These are phyloP conservation scores for Callinectes sapidus DNA, from an alignment of 2,888 invertebrate genomes.

Conservation along the genomic window DNA sequence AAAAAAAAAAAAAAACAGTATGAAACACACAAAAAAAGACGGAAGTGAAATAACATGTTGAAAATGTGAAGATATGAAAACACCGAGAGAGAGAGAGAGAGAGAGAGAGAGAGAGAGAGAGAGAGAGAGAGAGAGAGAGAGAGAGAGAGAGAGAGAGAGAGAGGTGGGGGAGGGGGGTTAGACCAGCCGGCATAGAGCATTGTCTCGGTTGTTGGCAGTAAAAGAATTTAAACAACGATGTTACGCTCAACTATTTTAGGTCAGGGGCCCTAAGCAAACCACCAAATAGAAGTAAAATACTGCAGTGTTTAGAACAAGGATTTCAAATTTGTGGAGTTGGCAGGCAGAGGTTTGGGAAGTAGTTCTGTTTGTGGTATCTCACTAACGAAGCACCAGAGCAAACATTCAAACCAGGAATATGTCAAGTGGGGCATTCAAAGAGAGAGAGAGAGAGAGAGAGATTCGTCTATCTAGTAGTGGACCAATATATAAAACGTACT, in stretches of 20 bases:
- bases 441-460: background rate
- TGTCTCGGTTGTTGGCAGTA: background rate
- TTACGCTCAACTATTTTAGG: background rate
- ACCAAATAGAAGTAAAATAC: background rate
- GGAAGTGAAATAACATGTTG: too few species aligned
- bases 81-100: background rate
- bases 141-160: background rate
- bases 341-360: background rate
- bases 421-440: background rate
- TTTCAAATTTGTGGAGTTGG: too few species aligned
- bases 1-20: background rate
- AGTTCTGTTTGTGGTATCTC: background rate
- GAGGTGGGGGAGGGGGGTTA: too few species aligned
- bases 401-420: background rate
- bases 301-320: background rate
- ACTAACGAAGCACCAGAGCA: background rate
- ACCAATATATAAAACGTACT: background rate
- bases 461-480: background rate
- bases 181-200: background rate
- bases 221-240: constrained; percentile 7
- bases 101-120: background rate
- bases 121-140: background rate
- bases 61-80: background rate
- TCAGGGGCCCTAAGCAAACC: background rate
- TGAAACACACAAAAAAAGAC: background rate